Evolutionary conservation across 1,140 invertebrate genomes (phyloP), one percentile per base, ranked within the genome.

Genomic region (Cherax destructor): DNA sequence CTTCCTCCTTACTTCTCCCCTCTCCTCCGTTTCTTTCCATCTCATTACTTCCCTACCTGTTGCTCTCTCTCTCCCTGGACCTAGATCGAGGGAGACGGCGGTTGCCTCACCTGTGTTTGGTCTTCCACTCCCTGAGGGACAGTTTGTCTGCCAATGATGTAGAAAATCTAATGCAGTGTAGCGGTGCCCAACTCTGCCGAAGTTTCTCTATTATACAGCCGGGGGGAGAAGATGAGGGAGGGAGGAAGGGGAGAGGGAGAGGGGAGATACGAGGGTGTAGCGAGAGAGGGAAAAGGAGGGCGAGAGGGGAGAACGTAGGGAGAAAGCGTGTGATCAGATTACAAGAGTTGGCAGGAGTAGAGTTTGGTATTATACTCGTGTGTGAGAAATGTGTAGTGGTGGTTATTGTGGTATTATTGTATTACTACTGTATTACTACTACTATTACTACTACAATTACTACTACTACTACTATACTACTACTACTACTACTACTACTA

Each of bases 201-300:
- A 81, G 79, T 81, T 81, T 81, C 79, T 81, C 79, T 81, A 81
- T 81, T 81, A 81, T 81, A 81, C 79, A 24, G 79, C 79, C 21
- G 21, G 21, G n/a, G 49, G 52, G 16, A 13, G 52, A n/a, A 24
- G 79, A 52, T 6, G 79, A 61, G 52, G 47, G 79, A 59, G 79
- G 56, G 79, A 81, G 79, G 56, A 47, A 61, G 79, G 52, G 24
- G 9, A 81, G 79, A 24, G 49, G 24, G 11, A 52, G 47, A 24
- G 78, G 24, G 11, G 50, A 50, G 24, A n/a, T 18, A 52, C 24
- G 52, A 81, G 49, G 24, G 52, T 13, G 49, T 24, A 52, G 61
- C 21, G 16, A 9, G n/a, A 56, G 56, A 21, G 24, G 52, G n/a
- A 6, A 50, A 24, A n/a, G 77, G 77, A 4, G 11, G n/a, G 50